Percentiles rank a stretch among this genome's conserved stretches.
phyloP scores from a whole-genome alignment of 2,113 vertebrate genomes.

The Lasiurus borealis region DNA sequence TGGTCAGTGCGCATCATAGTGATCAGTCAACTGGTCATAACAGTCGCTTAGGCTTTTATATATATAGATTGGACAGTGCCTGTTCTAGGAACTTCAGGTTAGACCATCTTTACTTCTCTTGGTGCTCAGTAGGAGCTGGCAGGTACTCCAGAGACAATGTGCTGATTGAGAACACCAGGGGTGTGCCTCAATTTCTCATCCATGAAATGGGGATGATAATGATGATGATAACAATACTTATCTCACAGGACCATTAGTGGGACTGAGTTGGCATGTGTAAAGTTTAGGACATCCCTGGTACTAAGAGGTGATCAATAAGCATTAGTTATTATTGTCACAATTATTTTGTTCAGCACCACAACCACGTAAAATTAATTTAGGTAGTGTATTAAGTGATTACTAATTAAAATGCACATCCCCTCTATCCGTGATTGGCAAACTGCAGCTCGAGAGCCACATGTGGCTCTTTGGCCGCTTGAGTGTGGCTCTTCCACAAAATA shows the following conservation, averaged over 20 bases:
- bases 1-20: too few species aligned
- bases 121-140: background rate
- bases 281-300: background rate
- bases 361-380: background rate
- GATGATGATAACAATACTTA: background rate
- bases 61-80: too few species aligned
- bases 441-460: too few species aligned
- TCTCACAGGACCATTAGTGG: background rate
- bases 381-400: background rate
- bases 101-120: background rate
- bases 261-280: background rate
- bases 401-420: conserved; percentile 35
- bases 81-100: background rate
- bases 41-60: too few species aligned
- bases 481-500: too few species aligned
- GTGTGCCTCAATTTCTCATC: background rate
- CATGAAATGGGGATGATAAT: background rate
- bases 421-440: background rate
- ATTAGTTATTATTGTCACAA: background rate
- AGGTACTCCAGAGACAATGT: background rate
- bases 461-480: too few species aligned
- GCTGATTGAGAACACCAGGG: background rate
- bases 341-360: background rate
- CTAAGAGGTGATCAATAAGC: background rate
- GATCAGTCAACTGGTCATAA: too few species aligned